These are phyloP conservation scores for Muraenolepis orangiensis DNA, from an alignment of 2,797 vertebrate genomes.

Conservation along the genomic window DNA sequence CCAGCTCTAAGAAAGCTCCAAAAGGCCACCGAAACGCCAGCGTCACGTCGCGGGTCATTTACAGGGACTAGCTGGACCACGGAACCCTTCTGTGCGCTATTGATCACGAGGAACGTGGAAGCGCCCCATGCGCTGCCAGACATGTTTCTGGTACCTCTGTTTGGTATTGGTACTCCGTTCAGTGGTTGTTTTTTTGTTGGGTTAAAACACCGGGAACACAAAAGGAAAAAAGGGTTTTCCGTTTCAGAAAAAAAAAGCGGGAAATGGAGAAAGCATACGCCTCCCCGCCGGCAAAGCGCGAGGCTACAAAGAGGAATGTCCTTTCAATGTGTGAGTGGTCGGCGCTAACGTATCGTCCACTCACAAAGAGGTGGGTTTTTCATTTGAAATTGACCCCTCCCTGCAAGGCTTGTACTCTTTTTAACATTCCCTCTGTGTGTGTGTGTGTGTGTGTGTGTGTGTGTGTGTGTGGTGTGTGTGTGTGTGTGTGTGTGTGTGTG, in stretches of 20 bases:
- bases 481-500: constrained; percentile 13
- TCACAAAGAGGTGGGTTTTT: constrained; percentile 1
- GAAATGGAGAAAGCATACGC: not conserved
- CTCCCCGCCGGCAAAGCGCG: not conserved
- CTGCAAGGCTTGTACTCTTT: not conserved
- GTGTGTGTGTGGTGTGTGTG: not conserved
- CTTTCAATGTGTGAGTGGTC: not conserved
- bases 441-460: constrained; percentile 13
- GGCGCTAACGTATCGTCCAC: not conserved
- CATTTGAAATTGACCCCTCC: not conserved
- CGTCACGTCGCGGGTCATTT: too few species aligned
- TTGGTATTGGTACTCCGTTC: not conserved
- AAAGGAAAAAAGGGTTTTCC: not conserved
- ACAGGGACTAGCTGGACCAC: too few species aligned
- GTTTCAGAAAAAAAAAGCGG: not conserved
- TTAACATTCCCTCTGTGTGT: not conserved
- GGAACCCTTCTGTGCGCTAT: not conserved
- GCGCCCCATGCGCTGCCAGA: not conserved
- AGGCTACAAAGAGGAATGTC: not conserved
- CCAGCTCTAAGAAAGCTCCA: too few species aligned
- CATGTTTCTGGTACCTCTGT: not conserved
- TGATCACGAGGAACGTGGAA: too few species aligned
- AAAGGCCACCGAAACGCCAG: too few species aligned
- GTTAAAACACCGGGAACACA: not conserved
- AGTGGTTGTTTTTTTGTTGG: too few species aligned